Evolutionary conservation across 2,113 vertebrate genomes (phyloP).

Genomic region (Cottus gobio): DNA sequence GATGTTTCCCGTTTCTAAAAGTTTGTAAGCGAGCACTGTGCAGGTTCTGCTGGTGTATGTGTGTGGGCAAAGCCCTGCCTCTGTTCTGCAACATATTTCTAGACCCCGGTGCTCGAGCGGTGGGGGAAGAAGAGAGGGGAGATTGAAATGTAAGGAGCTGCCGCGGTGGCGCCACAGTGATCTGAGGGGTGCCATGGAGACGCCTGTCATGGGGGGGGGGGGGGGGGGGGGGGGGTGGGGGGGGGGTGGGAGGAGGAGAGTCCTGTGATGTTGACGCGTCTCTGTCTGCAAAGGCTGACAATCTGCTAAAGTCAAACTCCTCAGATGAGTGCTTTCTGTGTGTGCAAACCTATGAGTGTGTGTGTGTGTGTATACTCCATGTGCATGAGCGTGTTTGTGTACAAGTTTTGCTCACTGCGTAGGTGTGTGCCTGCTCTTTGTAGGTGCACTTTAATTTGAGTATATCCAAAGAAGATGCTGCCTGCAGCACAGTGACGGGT

Average conservation of each 20-base stretch:
- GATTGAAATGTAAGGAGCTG: constrained; percentile 71
- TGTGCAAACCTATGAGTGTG: constrained; percentile 7
- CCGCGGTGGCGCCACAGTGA: constrained; percentile 65
- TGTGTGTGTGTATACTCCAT: constrained; percentile 17
- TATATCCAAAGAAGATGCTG: constrained; percentile 59
- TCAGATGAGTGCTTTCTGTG: constrained; percentile 46
- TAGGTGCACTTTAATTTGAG: constrained; percentile 70
- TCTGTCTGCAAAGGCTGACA: constrained; percentile 69
- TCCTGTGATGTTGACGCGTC: constrained; percentile 76
- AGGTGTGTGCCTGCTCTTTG: constrained; percentile 59
- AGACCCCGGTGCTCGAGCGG: constrained; percentile 45
- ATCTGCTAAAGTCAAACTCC: constrained; percentile 69
- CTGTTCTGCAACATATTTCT: constrained; percentile 61
- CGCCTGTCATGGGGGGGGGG: constrained; percentile 64
- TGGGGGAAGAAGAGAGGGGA: constrained; percentile 60
- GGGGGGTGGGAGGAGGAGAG: constrained; percentile 29
- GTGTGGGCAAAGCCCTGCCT: constrained; percentile 18
- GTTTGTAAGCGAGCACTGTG: constrained; percentile 50
- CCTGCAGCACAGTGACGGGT: constrained; percentile 59
- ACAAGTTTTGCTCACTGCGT: constrained; percentile 40
- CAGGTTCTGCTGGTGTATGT: constrained; percentile 11
- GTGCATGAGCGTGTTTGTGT: constrained; percentile 43
- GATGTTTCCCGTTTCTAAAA: constrained; percentile 48
- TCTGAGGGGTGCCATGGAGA: constrained; percentile 77
- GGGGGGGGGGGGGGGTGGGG: constrained; percentile 18